phyloP scores from a whole-genome alignment of 2,113 vertebrate genomes.

The Pandion haliaetus region DNA sequence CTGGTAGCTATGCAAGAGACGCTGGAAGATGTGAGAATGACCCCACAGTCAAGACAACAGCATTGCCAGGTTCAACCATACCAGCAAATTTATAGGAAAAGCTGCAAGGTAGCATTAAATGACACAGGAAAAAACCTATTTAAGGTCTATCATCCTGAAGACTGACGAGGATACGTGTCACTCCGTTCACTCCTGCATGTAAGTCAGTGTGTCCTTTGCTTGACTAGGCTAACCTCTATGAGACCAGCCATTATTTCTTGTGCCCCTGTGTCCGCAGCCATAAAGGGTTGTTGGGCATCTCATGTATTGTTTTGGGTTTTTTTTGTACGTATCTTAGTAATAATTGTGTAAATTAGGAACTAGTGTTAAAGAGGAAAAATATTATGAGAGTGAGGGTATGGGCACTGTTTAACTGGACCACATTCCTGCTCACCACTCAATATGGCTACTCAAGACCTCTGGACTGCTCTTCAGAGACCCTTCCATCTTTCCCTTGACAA shows the following conservation, averaged over 20 bases:
- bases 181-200: neutral
- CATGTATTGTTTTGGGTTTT: neutral
- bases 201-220: neutral
- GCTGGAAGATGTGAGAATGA: neutral
- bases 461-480: neutral
- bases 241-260: neutral
- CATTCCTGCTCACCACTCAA: neutral
- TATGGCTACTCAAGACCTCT: neutral
- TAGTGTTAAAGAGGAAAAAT: neutral
- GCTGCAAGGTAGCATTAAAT: neutral
- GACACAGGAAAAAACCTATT: neutral
- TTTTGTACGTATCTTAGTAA: neutral
- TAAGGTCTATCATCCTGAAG: neutral
- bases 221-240: neutral
- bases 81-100: neutral
- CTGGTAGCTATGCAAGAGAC: neutral
- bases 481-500: neutral
- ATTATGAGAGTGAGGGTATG: neutral
- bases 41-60: neutral
- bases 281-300: neutral
- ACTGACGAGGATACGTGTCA: neutral
- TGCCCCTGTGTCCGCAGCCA: neutral
- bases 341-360: neutral
- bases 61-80: neutral
- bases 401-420: neutral